These are phyloP conservation scores for Notolepis coatsorum DNA, from an alignment of 2,797 vertebrate species.

Conservation along the genomic window DNA sequence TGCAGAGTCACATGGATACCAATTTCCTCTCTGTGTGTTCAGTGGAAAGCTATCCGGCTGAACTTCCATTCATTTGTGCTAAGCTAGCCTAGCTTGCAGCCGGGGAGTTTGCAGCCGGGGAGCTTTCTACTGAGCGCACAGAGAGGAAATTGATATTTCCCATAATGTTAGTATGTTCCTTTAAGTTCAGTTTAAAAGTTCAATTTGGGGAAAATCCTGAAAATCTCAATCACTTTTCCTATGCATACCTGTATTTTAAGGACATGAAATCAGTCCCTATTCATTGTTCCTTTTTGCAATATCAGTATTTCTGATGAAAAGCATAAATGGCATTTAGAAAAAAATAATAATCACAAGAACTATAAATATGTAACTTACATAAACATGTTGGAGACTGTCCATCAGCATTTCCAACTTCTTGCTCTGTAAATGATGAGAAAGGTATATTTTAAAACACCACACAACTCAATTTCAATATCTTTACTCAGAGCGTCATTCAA, in stretches of 20 bases:
- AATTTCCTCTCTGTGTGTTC: too few relatives aligned
- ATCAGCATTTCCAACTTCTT: constrained; percentile 78
- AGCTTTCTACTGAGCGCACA: too few relatives aligned
- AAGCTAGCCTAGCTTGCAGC: too few relatives aligned
- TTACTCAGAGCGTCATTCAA: not conserved
- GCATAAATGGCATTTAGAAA: not conserved
- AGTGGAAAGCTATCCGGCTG: too few relatives aligned
- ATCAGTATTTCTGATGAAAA: not conserved
- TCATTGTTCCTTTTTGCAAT: not conserved
- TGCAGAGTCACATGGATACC: too few relatives aligned
- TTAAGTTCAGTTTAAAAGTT: not conserved
- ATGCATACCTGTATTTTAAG: not conserved
- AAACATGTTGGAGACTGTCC: constrained; percentile 76
- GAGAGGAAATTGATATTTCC: too few relatives aligned
- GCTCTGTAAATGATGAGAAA: constrained; percentile 61
- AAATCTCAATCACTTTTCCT: not conserved
- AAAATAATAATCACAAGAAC: not conserved
- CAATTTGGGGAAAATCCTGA: too few relatives aligned
- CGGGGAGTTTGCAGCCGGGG: too few relatives aligned
- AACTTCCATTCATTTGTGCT: too few relatives aligned
- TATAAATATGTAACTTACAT: constrained; percentile 77
- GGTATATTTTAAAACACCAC: not conserved
- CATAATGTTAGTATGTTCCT: too few relatives aligned
- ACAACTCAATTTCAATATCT: not conserved
- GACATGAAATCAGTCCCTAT: not conserved